Percentiles rank a stretch among this genome's conserved stretches.
Evolutionary conservation across 2,797 vertebrate species (phyloP).

Genomic region (Passerculus sandwichensis): DNA sequence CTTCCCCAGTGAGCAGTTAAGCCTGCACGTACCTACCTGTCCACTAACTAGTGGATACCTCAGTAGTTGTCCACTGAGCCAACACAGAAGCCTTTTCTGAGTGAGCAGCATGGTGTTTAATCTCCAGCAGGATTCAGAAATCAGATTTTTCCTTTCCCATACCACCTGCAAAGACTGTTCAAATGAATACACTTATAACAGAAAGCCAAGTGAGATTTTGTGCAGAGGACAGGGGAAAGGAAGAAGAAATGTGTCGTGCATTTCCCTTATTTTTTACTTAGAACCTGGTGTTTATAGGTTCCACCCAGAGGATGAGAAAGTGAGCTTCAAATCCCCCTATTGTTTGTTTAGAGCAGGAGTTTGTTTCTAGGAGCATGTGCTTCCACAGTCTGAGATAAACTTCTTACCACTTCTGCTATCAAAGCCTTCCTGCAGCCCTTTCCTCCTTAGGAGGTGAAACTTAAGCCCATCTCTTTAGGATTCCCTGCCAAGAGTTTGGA

Average conservation of each 20-base stretch:
- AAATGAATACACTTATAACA: not conserved
- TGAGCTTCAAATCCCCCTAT: constrained; percentile 5
- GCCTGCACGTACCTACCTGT: not conserved
- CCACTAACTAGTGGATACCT: not conserved
- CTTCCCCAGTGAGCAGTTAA: not conserved
- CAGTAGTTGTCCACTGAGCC: not conserved
- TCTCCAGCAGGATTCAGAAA: constrained; percentile 20
- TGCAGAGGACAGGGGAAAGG: not conserved
- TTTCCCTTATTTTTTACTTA: not conserved
- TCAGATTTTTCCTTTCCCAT: not conserved
- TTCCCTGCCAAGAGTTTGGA: constrained; percentile 3
- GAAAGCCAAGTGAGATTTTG: not conserved
- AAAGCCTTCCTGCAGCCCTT: constrained; percentile 1
- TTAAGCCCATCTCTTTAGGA: constrained; percentile 8
- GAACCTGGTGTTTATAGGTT: not conserved
- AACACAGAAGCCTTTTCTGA: not conserved
- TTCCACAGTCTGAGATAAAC: not conserved
- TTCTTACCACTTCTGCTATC: not conserved
- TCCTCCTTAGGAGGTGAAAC: constrained; percentile 11
- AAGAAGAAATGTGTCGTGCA: not conserved
- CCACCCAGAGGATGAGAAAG: not conserved
- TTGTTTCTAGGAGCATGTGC: not conserved
- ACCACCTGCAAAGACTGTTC: not conserved
- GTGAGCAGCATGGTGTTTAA: not conserved
- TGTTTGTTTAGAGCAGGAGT: constrained; percentile 25